A percentile compares a stretch with the other conserved stretches of the same genome.
phyloP scores from a whole-genome alignment of 1,140 invertebrate species.

The Bombus confusus region DNA sequence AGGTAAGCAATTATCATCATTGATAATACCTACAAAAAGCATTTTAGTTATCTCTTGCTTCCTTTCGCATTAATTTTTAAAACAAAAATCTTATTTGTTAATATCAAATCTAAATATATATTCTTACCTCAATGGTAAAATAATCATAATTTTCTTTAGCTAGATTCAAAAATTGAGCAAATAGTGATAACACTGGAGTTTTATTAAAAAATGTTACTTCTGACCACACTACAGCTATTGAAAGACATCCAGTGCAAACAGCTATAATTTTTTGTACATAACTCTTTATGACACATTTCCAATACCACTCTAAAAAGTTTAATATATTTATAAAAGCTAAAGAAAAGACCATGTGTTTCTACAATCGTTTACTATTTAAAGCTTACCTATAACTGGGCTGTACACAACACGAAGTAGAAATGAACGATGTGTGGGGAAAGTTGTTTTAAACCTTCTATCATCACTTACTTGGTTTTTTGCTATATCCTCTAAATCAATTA shows the following conservation, averaged over 20 bases:
- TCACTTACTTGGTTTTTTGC: conserved; percentile 90
- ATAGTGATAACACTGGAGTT: conserved; percentile 95
- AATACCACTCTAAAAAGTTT: conserved; percentile 94
- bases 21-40: conserved; percentile 88
- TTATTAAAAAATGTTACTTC: conserved; percentile 99
- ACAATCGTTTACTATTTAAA: background rate
- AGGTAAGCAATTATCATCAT: conserved; percentile 96
- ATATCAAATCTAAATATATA: conserved; percentile 19
- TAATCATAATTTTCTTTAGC: conserved; percentile 94
- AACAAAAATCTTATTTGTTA: conserved; percentile 26
- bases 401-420: conserved; percentile 84
- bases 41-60: background rate
- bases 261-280: conserved; percentile 90
- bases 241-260: conserved; percentile 90
- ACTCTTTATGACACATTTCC: conserved; percentile 92
- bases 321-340: conserved; percentile 43
- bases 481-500: conserved; percentile 94
- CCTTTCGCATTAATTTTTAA: background rate
- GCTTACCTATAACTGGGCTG: conserved; percentile 86
- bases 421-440: conserved; percentile 86
- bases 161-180: conserved; percentile 94
- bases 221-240: conserved; percentile 97
- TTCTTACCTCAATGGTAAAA: conserved; percentile 94
- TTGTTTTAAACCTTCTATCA: conserved; percentile 89
- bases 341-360: conserved; percentile 2